phyloP scores from a whole-genome alignment of 1,140 invertebrate genomes.

The Drosophila leontia region DNA sequence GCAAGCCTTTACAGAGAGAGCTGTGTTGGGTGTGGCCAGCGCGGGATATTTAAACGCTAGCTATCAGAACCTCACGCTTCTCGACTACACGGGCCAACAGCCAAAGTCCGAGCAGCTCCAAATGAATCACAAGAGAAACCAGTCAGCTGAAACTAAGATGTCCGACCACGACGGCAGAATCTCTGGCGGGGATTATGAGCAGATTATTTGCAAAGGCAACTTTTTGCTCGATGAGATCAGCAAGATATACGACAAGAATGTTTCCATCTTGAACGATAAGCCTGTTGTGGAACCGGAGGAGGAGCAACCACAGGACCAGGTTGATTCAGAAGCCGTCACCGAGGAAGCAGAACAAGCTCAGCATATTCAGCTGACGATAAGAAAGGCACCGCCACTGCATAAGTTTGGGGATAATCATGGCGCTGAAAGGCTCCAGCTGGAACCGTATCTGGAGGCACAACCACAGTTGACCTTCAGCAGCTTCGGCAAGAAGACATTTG shows the following conservation, averaged over 20 bases:
- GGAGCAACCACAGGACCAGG: background rate
- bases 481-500: conserved; percentile 78
- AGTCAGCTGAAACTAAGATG: conserved; percentile 53
- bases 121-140: conserved; percentile 35
- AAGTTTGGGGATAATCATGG: conserved; percentile 13
- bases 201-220: conserved; percentile 78
- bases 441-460: background rate
- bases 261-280: conserved; percentile 85
- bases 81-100: conserved; percentile 65
- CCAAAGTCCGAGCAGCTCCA: conserved; percentile 19
- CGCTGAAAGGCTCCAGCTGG: background rate
- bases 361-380: conserved; percentile 74
- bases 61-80: conserved; percentile 76
- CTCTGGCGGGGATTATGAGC: conserved; percentile 60
- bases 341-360: conserved; percentile 45
- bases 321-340: background rate
- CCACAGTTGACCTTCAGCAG: conserved; percentile 49
- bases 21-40: conserved; percentile 12
- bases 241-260: conserved; percentile 86
- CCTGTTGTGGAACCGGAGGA: conserved; percentile 23
- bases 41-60: conserved; percentile 78
- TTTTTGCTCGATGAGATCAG: conserved; percentile 83
- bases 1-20: background rate
- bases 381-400: conserved; percentile 65
- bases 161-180: conserved; percentile 38